Percentiles rank a stretch among this genome's conserved stretches.
These are phyloP conservation scores for Peucedramus taeniatus DNA, from an alignment of 2,113 vertebrate genomes.

Conservation along the genomic window DNA sequence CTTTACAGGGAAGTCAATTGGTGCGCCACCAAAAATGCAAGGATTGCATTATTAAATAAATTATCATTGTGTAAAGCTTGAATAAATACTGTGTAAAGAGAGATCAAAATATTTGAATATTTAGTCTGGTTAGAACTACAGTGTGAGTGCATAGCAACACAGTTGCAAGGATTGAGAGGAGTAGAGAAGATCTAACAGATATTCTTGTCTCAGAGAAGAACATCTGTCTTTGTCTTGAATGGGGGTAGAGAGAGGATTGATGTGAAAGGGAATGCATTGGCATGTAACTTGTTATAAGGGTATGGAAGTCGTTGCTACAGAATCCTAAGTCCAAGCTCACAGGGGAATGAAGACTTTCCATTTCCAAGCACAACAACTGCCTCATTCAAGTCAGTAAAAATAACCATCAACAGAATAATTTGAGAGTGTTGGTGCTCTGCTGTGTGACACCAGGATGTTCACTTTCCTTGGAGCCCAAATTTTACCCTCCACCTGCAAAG, in stretches of 20 bases:
- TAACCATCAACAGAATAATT: neutral
- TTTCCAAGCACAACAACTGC: neutral
- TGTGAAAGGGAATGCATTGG: neutral
- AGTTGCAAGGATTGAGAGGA: neutral
- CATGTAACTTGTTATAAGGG: rapidly evolving
- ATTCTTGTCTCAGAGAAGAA: neutral
- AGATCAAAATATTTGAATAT: slow-evolving; percentile 1
- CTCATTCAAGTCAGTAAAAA: neutral
- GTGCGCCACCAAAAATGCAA: neutral
- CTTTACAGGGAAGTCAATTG: neutral
- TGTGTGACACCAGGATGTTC: neutral
- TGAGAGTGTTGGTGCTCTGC: neutral
- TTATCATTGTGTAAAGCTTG: neutral
- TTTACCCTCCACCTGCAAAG: neutral
- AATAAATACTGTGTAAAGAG: neutral
- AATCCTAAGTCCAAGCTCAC: neutral
- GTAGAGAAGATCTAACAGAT: neutral
- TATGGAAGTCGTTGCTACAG: neutral
- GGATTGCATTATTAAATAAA: neutral
- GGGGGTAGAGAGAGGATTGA: neutral
- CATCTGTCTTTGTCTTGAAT: neutral
- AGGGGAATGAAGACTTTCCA: neutral
- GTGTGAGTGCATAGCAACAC: neutral
- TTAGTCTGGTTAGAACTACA: neutral
- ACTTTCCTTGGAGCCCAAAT: neutral